These are phyloP conservation scores for Punctoribates punctum DNA, from an alignment of 2,888 invertebrate species.

Conservation along the genomic window DNA sequence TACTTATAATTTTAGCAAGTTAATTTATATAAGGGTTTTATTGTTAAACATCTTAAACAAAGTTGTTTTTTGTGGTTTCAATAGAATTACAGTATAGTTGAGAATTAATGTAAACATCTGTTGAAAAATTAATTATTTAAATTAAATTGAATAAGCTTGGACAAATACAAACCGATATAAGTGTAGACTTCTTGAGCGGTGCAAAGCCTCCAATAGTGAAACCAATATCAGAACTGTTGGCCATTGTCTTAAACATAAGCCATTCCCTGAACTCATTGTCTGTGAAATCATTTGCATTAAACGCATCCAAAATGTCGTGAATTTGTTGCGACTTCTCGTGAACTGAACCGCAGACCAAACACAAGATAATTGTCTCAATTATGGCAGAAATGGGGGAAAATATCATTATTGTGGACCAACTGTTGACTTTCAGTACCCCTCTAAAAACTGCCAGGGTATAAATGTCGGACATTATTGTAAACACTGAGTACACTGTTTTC, in stretches of 20 bases:
- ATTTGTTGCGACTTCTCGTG: background rate
- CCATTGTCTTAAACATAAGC: background rate
- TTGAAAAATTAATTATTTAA: too few species aligned
- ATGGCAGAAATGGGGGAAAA: background rate
- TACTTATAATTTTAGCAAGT: too few species aligned
- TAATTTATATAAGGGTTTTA: too few species aligned
- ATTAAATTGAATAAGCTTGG: too few species aligned
- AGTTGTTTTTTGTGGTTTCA: too few species aligned
- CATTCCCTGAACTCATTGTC: background rate
- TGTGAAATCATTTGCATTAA: background rate
- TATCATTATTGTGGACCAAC: too few species aligned
- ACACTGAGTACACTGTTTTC: background rate
- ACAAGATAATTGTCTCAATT: background rate
- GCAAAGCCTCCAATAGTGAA: conserved; percentile 15
- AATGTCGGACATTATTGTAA: background rate
- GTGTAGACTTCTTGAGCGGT: background rate
- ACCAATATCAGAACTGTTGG: background rate
- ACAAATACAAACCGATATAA: background rate
- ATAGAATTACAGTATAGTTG: too few species aligned
- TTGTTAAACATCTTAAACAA: too few species aligned
- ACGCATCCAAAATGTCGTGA: background rate
- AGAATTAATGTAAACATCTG: too few species aligned
- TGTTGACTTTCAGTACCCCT: too few species aligned
- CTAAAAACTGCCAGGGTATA: background rate
- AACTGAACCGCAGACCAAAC: conserved; percentile 7